phyloP scores from a whole-genome alignment of 2,113 vertebrate species.

The Struthio camelus region DNA sequence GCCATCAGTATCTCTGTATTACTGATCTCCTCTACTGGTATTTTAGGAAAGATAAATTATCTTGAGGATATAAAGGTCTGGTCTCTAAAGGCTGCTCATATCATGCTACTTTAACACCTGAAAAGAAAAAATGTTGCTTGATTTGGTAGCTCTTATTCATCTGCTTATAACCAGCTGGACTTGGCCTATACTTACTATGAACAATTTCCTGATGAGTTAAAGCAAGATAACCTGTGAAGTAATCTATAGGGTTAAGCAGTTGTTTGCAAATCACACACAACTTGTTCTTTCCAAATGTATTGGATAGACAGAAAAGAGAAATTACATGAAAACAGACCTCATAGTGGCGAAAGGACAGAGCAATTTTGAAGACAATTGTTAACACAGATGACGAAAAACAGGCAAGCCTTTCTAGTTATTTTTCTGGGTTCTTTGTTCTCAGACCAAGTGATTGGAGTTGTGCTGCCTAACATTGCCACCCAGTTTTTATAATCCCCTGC shows the following conservation, averaged over 20 bases:
- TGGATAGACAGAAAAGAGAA: neutral
- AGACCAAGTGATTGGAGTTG: neutral
- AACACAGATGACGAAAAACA: neutral
- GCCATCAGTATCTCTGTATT: neutral
- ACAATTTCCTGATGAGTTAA: neutral
- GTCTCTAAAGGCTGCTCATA: neutral
- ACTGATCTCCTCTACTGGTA: neutral
- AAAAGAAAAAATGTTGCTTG: neutral
- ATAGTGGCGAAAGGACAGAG: neutral
- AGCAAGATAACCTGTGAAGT: neutral
- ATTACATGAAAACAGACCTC: neutral
- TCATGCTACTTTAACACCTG: neutral
- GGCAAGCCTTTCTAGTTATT: neutral
- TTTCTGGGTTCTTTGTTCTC: neutral
- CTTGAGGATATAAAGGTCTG: neutral
- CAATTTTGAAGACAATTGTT: neutral
- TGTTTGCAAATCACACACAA: neutral
- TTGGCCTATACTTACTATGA: neutral
- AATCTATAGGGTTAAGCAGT: neutral
- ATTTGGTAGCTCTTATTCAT: neutral
- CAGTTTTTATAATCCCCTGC: neutral
- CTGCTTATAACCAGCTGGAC: neutral
- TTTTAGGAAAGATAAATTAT: neutral
- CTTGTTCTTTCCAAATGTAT: fast-evolving
- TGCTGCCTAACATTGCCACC: neutral